Base-by-base conservation (phyloP, 2,888 invertebrate species). In the Drosophila basisetae region DNA sequence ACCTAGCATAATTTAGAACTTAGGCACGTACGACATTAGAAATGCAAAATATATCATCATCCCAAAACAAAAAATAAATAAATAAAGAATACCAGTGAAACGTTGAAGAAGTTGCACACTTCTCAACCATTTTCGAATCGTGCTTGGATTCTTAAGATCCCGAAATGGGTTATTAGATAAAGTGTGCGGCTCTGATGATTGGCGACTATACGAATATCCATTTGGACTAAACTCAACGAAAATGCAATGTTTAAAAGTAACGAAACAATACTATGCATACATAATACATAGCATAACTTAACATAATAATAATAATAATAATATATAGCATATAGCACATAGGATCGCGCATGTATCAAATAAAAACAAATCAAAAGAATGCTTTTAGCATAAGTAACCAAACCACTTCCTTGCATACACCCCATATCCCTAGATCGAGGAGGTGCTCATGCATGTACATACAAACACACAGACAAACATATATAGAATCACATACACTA, bases 21-120 rank as follows among this genome's bases (percentile, higher is more conserved):
- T 89, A 85, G 84, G 79, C 85, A 85, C 85, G 84, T 85, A 89
- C 76, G 71, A 83, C 84, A 89, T 85, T 90, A 85, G 85, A 88
- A 87, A 90, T 85, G 86, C 90, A 90, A 85, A 84, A 80, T 73
- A 80, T 69, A 86, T 86, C 82, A 88, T 74, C 68, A 67, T 68
- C 68, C 43, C 13, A 68, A 77, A 68, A 31, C 31, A 31, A 83
- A 47, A 62, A 43, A 64, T 41, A 52, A 64, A 47, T 47, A 73
- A 60, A 28, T 35, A 47, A 53, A 59, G 9, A 56, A 56, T 35
- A 70, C 78, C 81, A 81, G 78, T 78, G 82, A 73, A 69, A 63
- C 31, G 55, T 43, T 39, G 41, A 82, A 73, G 58, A 49, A 5
- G 54, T 35, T 65, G 68, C 41, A 70, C 67, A 69, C 70, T 73